Evolutionary conservation across 2,888 invertebrate species (phyloP).

Genomic region (Dicycla oo): DNA sequence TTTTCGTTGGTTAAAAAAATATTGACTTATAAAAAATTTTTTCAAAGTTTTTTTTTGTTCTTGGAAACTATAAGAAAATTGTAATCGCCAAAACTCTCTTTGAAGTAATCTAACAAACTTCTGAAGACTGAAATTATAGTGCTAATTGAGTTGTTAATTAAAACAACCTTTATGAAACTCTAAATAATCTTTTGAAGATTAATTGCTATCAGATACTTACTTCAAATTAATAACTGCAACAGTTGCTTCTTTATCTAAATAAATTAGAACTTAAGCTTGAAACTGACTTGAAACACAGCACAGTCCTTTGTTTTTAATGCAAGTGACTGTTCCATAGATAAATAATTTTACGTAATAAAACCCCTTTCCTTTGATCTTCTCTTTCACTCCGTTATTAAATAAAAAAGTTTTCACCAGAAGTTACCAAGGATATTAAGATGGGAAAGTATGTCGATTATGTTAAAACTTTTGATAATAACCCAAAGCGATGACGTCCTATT

Average conservation of each 20-base stretch:
- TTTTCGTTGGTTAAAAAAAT: background rate
- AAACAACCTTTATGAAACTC: slow-evolving; percentile 5
- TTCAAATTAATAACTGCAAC: background rate
- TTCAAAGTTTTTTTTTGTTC: background rate
- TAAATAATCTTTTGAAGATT: background rate
- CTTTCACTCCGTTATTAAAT: slow-evolving; percentile 18
- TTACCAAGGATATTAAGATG: background rate
- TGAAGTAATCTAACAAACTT: background rate
- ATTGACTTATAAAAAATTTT: background rate
- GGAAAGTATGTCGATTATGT: slow-evolving; percentile 30
- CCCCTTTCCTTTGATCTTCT: background rate
- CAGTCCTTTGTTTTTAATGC: background rate
- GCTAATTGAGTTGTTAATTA: slow-evolving; percentile 20
- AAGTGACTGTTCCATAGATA: background rate
- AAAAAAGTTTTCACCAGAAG: slow-evolving; percentile 24
- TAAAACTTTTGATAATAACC: slow-evolving; percentile 42
- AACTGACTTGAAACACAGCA: background rate
- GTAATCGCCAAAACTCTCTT: background rate
- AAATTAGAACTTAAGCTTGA: background rate
- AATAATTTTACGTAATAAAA: background rate
- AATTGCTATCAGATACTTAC: background rate
- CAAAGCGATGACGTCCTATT: slow-evolving; percentile 26
- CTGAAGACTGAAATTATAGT: background rate
- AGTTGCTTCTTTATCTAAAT: background rate
- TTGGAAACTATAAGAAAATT: background rate